Conservation (phyloP, 2,888 invertebrate genomes). For the Caenorhabditis becei region DNA sequence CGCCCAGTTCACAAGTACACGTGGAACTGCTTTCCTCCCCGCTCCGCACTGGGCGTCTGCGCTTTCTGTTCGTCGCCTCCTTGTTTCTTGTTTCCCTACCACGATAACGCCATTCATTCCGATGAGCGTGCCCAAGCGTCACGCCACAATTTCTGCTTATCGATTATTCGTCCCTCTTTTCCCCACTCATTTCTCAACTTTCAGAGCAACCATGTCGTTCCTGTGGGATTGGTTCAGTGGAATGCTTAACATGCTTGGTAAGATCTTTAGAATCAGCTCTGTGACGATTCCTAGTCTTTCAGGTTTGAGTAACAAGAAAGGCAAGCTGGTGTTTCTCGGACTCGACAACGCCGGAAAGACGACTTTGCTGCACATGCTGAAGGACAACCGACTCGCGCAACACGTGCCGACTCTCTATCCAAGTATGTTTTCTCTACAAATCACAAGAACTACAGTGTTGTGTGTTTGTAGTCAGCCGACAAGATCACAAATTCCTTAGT, state of each 20-base stretch:
- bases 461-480: conserved; percentile 12
- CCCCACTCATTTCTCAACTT: not conserved
- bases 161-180: conserved; percentile 10
- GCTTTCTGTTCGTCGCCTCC: conserved; percentile 4
- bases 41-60: not conserved
- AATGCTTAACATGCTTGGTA: conserved; percentile 83
- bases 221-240: conserved; percentile 84
- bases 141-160: conserved; percentile 22
- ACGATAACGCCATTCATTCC: conserved; percentile 6
- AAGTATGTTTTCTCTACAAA: conserved; percentile 85
- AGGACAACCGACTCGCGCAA: conserved; percentile 99
- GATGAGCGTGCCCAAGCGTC: conserved; percentile 13
- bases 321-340: conserved; percentile 97
- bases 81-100: not conserved
- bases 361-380: conserved; percentile 98
- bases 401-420: conserved; percentile 99
- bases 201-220: conserved; percentile 80
- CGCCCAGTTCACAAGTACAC: not conserved
- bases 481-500: not conserved
- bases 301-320: conserved; percentile 99
- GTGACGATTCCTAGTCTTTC: conserved; percentile 44
- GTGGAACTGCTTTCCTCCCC: not conserved
- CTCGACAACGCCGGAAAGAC: conserved; percentile 99
- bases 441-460: not conserved
- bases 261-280: conserved; percentile 45